A percentile compares a stretch with the other conserved stretches of the same genome.
Conservation (phyloP, 2,888 invertebrate species). For the Acanthosepion lycidas region DNA sequence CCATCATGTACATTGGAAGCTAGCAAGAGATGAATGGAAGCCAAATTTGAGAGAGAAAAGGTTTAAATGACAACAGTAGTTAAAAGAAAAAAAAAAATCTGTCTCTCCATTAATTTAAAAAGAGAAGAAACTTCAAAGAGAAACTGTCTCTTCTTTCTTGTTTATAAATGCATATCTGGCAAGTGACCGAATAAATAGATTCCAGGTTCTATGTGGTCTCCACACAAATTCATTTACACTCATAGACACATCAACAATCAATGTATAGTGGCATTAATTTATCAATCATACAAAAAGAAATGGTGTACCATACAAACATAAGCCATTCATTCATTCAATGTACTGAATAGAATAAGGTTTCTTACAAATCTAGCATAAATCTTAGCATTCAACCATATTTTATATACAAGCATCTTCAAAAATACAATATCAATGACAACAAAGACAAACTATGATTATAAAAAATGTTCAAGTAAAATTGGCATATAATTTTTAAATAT, state of each 20-base stretch:
- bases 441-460: not conserved
- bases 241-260: not conserved
- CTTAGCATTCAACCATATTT: not conserved
- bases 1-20: not conserved
- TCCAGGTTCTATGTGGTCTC: constrained; percentile 37
- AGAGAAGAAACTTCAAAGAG: not conserved
- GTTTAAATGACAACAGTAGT: not conserved
- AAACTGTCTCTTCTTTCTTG: not conserved
- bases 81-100: not conserved
- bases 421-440: constrained; percentile 12
- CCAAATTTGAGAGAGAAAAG: not conserved
- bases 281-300: no score
- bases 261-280: not conserved
- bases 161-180: constrained; percentile 42
- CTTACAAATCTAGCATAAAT: not conserved
- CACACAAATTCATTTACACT: not conserved
- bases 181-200: constrained; percentile 46
- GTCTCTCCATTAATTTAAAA: not conserved
- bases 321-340: not conserved
- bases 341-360: not conserved
- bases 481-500: not conserved
- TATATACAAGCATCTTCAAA: not conserved
- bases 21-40: not conserved
- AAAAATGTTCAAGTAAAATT: not conserved
- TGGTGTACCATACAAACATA: not conserved